A percentile compares a stretch with the other conserved stretches of the same genome.
Conservation (phyloP, 2,797 vertebrate genomes). For the Naso thynnoides region DNA sequence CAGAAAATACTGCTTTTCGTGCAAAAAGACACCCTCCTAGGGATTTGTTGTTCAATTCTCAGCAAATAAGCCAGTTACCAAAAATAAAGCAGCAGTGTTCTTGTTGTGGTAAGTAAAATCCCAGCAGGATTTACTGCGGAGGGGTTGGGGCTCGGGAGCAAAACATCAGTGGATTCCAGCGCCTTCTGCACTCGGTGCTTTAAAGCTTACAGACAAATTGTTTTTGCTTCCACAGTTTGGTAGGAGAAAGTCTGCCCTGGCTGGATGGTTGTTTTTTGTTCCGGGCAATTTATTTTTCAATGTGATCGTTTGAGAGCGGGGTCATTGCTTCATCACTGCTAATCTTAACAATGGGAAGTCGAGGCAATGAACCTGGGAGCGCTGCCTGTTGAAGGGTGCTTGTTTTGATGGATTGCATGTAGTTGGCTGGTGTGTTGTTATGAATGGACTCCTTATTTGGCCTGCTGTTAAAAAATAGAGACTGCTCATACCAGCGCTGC, state of each 20-base stretch:
- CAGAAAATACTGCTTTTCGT: not conserved
- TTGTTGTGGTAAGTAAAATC: slow-evolving; percentile 22
- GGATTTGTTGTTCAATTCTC: slow-evolving; percentile 14
- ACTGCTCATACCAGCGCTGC: not conserved
- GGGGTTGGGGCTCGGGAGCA: slow-evolving; percentile 32
- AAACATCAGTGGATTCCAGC: slow-evolving; percentile 36
- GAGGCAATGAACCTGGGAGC: slow-evolving; percentile 63
- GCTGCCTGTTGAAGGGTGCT: slow-evolving; percentile 23
- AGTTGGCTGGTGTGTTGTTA: slow-evolving; percentile 24
- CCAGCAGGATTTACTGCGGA: slow-evolving; percentile 36
- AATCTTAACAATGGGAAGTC: slow-evolving; percentile 49
- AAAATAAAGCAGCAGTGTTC: slow-evolving; percentile 31
- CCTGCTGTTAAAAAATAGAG: slow-evolving; percentile 11
- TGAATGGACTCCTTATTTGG: slow-evolving; percentile 45
- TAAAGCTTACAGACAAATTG: slow-evolving; percentile 50
- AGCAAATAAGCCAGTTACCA: slow-evolving; percentile 11
- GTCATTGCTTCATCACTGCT: slow-evolving; percentile 43
- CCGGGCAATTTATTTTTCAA: slow-evolving; percentile 41
- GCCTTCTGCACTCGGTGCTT: slow-evolving; percentile 28
- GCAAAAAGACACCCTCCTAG: not conserved
- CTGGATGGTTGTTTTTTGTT: slow-evolving; percentile 39
- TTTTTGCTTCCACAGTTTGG: slow-evolving; percentile 52
- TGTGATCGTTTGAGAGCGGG: slow-evolving; percentile 28
- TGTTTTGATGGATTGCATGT: slow-evolving; percentile 46
- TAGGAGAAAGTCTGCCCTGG: slow-evolving; percentile 33